phyloP scores from a whole-genome alignment of 2,113 vertebrate species.

The Gadus chalcogrammus region DNA sequence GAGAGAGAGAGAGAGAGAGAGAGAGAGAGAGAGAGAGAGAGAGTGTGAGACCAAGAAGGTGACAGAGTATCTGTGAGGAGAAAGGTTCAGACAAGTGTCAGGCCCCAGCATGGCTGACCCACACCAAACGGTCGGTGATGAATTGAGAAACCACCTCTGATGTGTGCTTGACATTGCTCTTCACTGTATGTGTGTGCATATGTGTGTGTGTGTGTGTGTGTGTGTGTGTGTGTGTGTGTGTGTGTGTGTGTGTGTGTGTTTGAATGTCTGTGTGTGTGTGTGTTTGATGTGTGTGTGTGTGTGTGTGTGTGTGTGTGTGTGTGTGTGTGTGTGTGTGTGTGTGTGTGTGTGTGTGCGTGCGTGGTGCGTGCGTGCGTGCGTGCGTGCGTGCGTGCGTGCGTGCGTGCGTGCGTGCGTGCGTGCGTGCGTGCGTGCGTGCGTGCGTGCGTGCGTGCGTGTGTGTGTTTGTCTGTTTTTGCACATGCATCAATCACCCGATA shows the following conservation, averaged over 20 bases:
- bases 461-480: too few species aligned
- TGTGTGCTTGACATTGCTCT: not conserved
- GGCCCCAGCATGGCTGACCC: not conserved
- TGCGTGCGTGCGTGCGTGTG: too few species aligned
- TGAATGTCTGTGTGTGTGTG: too few species aligned
- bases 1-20: not conserved
- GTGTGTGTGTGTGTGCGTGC: too few species aligned
- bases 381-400: conserved; percentile 6
- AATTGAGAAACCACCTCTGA: not conserved
- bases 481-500: too few species aligned
- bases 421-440: too few species aligned
- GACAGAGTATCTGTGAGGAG: not conserved
- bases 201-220: not conserved
- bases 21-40: not conserved
- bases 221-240: not conserved
- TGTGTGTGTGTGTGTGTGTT: too few species aligned
- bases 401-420: conserved; percentile 8
- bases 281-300: too few species aligned
- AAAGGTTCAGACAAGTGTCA: not conserved
- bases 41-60: not conserved
- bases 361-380: not conserved
- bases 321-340: too few species aligned
- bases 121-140: not conserved
- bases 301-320: too few species aligned
- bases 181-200: not conserved